Conservation (phyloP, 2,113 vertebrate genomes). For the Dicrurus megarhynchus region DNA sequence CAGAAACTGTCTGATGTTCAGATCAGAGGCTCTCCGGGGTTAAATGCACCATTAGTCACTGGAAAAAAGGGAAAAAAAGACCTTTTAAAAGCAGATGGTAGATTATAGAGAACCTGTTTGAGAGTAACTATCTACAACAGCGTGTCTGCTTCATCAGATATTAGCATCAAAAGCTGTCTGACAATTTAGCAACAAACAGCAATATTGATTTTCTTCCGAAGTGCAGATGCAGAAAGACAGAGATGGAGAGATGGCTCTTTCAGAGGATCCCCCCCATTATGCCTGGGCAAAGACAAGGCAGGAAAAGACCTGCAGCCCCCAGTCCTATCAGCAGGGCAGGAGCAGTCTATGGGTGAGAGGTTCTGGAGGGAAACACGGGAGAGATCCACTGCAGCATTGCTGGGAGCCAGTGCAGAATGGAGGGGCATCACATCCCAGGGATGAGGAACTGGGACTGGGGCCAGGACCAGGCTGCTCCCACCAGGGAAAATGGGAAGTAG, state of each 20-base stretch:
- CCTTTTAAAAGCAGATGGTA: conserved; percentile 49
- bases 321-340: rapidly evolving
- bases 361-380: neutral
- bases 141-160: conserved; percentile 59
- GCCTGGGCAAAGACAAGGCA: neutral
- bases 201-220: conserved; percentile 60
- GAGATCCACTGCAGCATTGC: neutral
- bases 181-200: conserved; percentile 55
- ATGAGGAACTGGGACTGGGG: neutral
- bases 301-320: neutral
- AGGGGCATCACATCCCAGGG: neutral
- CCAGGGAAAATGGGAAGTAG: neutral
- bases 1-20: conserved; percentile 60
- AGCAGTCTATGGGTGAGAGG: neutral
- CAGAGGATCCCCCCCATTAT: neutral
- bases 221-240: neutral
- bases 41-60: conserved; percentile 19
- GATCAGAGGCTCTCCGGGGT: neutral
- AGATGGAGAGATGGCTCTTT: conserved; percentile 2
- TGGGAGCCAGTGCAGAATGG: neutral
- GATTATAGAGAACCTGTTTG: conserved; percentile 43
- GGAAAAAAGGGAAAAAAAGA: neutral
- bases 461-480: neutral
- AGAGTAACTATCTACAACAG: conserved; percentile 50
- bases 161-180: conserved; percentile 63